Evolutionary conservation across 2,113 vertebrate species (phyloP), one percentile per base, ranked within the genome.

Genomic region (Colossoma macropomum): DNA sequence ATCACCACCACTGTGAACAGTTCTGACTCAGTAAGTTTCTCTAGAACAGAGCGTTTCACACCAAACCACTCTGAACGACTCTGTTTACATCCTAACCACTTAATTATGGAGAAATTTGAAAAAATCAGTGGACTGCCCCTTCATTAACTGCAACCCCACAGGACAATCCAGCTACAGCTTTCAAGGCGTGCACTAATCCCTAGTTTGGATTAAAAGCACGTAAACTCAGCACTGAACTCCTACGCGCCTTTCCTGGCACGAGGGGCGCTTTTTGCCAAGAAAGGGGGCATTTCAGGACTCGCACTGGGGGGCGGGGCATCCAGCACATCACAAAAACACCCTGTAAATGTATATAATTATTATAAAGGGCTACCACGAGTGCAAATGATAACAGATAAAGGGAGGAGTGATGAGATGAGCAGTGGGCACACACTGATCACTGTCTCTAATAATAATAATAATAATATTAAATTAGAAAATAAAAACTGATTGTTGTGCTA

Each of bases 391-490:
- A 50, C 13, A 45, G 9, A 74, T 34, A 56, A 78, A 16, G 27
- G 79, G 63, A 66, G 30, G 52, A 65, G 30, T 66, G 73, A 38
- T 70, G 45, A 25, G 25, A 25, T 30, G 25, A 83, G 77, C 80
- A 80, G 59, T 65, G 81, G 65, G 50, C 68, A 83, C 7, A 77
- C 52, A 66, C 48, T 66, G 79, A 54, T 23, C 52, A 52, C 72
- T 77, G 60, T 27, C n/a, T 77, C 69, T 74, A 21, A 54, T 68
- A 74, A 84, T 8, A 9, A 9, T 8, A 45, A 3, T 45, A 45
- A 45, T n/a, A n/a, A n/a, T n/a, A 45, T n/a, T n/a, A n/a, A n/a
- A n/a, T n/a, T n/a, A n/a, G n/a, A 1, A 45, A 45, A 45, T 45
- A 11, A 9, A 9, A 9, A 76, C 17, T 56, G 25, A 79, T 27